phyloP scores from a whole-genome alignment of 2,797 vertebrate species.

The Gymnoscopelus microlampas region DNA sequence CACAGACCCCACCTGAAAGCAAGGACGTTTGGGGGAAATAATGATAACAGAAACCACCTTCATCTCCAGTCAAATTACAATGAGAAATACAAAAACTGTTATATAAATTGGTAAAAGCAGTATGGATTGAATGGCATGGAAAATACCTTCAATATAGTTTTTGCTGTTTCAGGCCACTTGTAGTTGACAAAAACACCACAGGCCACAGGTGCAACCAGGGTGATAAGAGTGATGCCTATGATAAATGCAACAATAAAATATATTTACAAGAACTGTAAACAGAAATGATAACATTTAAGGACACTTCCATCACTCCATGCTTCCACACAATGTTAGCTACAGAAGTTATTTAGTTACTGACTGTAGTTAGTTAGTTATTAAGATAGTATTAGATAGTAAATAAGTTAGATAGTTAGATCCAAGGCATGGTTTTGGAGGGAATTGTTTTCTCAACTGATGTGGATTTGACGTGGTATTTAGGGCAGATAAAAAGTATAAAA shows the following conservation, averaged over 20 bases:
- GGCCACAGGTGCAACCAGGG: conserved; percentile 70
- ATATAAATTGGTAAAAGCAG: not conserved
- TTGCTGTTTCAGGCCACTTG: conserved; percentile 74
- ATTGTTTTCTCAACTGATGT: too few relatives aligned
- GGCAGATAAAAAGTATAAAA: too few relatives aligned
- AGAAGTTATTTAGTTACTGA: too few relatives aligned
- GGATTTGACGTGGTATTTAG: too few relatives aligned
- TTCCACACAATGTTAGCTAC: too few relatives aligned
- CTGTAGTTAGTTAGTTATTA: too few relatives aligned
- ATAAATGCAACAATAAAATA: not conserved
- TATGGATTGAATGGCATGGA: not conserved
- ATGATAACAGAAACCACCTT: not conserved
- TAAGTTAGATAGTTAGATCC: too few relatives aligned
- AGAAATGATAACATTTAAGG: not conserved
- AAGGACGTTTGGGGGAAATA: not conserved
- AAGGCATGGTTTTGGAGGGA: too few relatives aligned
- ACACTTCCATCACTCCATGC: too few relatives aligned
- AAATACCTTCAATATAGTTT: conserved; percentile 73
- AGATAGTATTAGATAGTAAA: too few relatives aligned
- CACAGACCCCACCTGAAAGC: conserved; percentile 62
- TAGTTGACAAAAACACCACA: conserved; percentile 71
- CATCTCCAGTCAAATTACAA: too few relatives aligned
- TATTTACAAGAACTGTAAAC: not conserved
- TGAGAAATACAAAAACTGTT: not conserved
- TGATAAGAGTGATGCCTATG: conserved; percentile 67